Base-by-base conservation (phyloP, 2,888 invertebrate genomes). In the Hypomecis punctinalis region DNA sequence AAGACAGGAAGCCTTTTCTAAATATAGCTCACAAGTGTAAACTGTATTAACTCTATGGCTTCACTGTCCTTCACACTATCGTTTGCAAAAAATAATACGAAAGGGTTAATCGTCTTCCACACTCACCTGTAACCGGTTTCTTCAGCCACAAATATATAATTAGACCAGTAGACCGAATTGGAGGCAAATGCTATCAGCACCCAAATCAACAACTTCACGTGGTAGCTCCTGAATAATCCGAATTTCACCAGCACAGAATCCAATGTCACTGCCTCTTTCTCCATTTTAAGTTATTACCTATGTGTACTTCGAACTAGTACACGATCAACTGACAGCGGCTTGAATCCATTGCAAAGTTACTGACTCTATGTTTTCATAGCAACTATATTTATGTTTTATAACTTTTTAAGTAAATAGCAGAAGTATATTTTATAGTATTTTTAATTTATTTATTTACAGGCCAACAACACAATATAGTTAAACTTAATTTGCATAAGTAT, bases 71-170 rank as follows among this genome's bases (percentile, higher is more conserved):
- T 61, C 53, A 47, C 60, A 61, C 60, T 47, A 5, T 52, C 39
- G 11, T 33, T 5, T 53, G 5, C n/a, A 43, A 23, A 11, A n/a
- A n/a, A 56, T 9, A 39, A 10, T 40, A 11, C 2, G 37, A 36
- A 37, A 52, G 23, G 23, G 9, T 51, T 36, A 45, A 45, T 23
- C 3, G 23, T 3, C 23, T 23, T 23, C 23, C 23, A 23, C n/a
- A 37, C 49, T 51, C 11, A 65, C 65, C 65, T 61, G 43, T 65
- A 65, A 13, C 60, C 10, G n/a, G 23, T 65, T 65, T 65, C 65
- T 36, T 52, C 65, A 23, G 61, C 61, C 11, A 46, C 35, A 42
- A 65, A 65, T 47, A 65, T 57, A 13, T 65, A 65, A 43, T 56
- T 61, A 6, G 60, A 56, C 65, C 65, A 65, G 13, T 60, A 65